Conservation (phyloP, 2,797 vertebrate species). For the Lophotriccus pileatus region DNA sequence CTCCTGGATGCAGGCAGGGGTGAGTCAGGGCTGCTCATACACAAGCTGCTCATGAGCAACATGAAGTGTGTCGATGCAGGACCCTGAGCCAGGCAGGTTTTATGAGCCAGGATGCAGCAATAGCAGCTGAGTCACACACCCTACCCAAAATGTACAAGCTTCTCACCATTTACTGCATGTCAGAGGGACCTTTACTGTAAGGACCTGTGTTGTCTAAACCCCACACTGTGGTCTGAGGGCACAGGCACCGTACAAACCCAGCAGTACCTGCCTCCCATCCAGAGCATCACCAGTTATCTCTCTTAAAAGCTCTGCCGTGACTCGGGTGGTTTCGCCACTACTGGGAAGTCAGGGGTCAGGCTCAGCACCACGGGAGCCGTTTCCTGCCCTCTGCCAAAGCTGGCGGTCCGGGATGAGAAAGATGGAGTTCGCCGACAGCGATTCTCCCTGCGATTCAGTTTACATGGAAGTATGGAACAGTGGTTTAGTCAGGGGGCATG, state of each 20-base stretch:
- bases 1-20: neutral
- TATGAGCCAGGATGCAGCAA: neutral
- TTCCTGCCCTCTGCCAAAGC: neutral
- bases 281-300: neutral
- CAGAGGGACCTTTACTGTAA: neutral
- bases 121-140: neutral
- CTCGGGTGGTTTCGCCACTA: neutral
- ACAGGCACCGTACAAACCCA: neutral
- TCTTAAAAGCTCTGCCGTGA: neutral
- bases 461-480: neutral
- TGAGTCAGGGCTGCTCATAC: neutral
- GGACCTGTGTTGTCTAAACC: neutral
- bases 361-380: neutral
- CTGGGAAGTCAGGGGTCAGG: conserved; percentile 17
- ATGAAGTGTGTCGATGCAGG: neutral
- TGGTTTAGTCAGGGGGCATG: neutral
- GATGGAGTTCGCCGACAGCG: neutral
- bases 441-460: neutral
- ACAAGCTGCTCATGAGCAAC: neutral
- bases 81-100: neutral
- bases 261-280: neutral
- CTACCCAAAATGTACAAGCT: neutral
- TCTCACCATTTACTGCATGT: neutral
- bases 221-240: neutral
- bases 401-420: rapidly evolving